Evolutionary conservation across 2,113 vertebrate genomes (phyloP).

Genomic region (Pithys albifrons): DNA sequence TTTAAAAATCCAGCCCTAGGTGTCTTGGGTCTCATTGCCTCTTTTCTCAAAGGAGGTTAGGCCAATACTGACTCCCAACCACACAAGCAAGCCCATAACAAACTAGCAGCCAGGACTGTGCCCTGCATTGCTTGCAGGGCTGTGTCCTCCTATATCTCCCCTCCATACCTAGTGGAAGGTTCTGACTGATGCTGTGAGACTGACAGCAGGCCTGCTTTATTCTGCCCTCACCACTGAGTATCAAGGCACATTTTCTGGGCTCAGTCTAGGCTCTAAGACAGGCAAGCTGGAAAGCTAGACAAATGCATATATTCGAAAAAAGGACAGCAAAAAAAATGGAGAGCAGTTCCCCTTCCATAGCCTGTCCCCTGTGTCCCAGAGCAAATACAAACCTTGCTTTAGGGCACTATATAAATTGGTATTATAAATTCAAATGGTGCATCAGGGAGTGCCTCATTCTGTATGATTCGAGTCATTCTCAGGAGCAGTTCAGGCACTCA

Average conservation of each 20-base stretch:
- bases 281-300: slow-evolving; percentile 38
- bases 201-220: neutral
- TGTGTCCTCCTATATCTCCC: neutral
- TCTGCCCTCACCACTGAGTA: neutral
- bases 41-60: neutral
- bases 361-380: slow-evolving; percentile 58
- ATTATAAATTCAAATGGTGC: slow-evolving; percentile 85
- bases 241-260: neutral
- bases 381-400: slow-evolving; percentile 80
- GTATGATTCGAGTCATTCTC: slow-evolving; percentile 79
- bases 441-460: slow-evolving; percentile 82
- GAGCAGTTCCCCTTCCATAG: slow-evolving; percentile 19
- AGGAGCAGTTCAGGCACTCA: slow-evolving; percentile 79
- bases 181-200: neutral
- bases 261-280: slow-evolving; percentile 4
- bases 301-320: slow-evolving; percentile 8
- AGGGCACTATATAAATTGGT: slow-evolving; percentile 80
- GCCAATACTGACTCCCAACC: neutral
- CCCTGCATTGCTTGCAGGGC: neutral
- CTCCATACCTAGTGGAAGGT: neutral
- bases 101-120: neutral
- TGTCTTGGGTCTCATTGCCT: neutral
- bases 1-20: neutral
- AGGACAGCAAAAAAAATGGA: slow-evolving; percentile 20
- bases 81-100: neutral